Conservation (phyloP, 1,140 invertebrate species). For the Lineus longissimus region DNA sequence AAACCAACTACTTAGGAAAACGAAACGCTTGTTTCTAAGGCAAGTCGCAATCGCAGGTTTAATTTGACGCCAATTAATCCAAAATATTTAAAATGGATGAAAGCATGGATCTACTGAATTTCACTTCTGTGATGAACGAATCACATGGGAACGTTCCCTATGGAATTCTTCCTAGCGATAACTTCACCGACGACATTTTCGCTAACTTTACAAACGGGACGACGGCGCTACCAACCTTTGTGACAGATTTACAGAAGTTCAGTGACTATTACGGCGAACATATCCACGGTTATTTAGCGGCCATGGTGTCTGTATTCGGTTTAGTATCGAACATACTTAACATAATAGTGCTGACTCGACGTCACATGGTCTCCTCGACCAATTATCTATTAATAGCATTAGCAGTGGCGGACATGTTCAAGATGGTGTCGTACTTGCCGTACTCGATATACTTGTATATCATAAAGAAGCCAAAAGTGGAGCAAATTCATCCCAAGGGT, state of each 20-base stretch:
- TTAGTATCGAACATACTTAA: slow-evolving; percentile 84
- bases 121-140: no score
- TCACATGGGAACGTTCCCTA: no score
- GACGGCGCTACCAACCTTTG: no score
- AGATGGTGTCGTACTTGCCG: slow-evolving; percentile 83
- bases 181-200: no score
- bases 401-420: slow-evolving; percentile 78
- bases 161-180: no score
- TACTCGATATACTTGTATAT: slow-evolving; percentile 67
- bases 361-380: slow-evolving; percentile 75
- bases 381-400: slow-evolving; percentile 80
- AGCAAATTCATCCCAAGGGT: slow-evolving; percentile 26
- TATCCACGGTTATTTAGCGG: slow-evolving; percentile 69
- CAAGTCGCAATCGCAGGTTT: no score
- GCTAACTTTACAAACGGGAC: no score
- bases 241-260: slow-evolving; percentile 19
- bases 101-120: no score
- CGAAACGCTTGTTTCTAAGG: no score
- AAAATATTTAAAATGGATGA: no score
- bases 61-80: no score
- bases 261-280: slow-evolving; percentile 46
- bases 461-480: slow-evolving; percentile 21
- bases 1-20: no score
- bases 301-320: slow-evolving; percentile 80
- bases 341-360: slow-evolving; percentile 81